These are phyloP conservation scores for Lasioglossum malachurum DNA, from an alignment of 2,888 invertebrate species.

Conservation along the genomic window DNA sequence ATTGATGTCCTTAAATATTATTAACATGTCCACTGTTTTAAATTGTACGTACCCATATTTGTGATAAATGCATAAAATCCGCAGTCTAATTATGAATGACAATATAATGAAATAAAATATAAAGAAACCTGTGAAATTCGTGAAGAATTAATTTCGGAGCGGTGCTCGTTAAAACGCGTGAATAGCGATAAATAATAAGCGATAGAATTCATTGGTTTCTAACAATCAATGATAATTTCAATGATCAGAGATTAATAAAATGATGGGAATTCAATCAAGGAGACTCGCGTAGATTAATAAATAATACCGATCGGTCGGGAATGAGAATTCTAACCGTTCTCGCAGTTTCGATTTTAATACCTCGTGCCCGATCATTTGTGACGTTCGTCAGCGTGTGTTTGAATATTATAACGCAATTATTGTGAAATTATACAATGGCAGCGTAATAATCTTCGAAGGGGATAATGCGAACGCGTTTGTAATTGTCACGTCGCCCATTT, in stretches of 20 bases:
- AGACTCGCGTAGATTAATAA: constrained; percentile 5
- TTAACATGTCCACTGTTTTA: too few species aligned
- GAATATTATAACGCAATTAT: constrained; percentile 64
- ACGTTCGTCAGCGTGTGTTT: constrained; percentile 51
- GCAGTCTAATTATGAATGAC: too few species aligned
- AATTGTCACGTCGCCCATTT: constrained; percentile 62
- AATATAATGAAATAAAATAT: too few species aligned
- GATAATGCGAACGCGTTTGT: constrained; percentile 57
- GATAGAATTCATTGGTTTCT: neutral
- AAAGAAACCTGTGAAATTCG: neutral
- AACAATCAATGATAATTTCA: neutral
- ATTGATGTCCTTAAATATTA: too few species aligned
- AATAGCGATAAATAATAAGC: neutral
- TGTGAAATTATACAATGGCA: constrained; percentile 57
- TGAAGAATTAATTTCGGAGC: too few species aligned
- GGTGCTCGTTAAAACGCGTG: too few species aligned
- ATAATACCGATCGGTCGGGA: neutral
- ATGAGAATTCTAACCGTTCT: constrained; percentile 19
- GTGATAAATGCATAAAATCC: too few species aligned
- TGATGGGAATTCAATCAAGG: constrained; percentile 23
- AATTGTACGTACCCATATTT: too few species aligned
- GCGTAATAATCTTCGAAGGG: constrained; percentile 57
- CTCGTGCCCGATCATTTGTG: constrained; percentile 40
- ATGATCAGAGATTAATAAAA: neutral
- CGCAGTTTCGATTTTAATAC: constrained; percentile 46